Evolutionary conservation across 2,888 invertebrate species (phyloP).

Genomic region (Laspeyria flexula): DNA sequence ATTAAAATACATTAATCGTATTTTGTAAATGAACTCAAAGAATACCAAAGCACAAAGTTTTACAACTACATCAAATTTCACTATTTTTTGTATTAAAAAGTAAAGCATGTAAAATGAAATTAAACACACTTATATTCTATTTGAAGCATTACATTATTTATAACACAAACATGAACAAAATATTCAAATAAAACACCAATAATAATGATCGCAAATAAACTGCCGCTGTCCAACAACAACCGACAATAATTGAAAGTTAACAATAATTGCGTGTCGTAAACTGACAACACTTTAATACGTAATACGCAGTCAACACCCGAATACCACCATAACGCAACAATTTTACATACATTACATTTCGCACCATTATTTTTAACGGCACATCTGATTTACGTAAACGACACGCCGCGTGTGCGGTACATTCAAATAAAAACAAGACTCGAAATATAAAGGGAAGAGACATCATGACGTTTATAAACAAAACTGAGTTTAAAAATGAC

Average conservation of each 20-base stretch:
- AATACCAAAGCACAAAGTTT: no score
- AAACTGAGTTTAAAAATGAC: conserved; percentile 70
- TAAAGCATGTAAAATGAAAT: no score
- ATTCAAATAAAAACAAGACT: conserved; percentile 37
- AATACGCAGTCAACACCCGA: conserved; percentile 36
- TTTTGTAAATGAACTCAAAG: no score
- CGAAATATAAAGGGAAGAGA: conserved; percentile 48
- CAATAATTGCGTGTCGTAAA: conserved; percentile 43
- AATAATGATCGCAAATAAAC: conserved; percentile 5
- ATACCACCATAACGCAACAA: conserved; percentile 31
- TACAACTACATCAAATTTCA: no score
- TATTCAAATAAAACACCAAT: background rate
- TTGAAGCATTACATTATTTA: no score
- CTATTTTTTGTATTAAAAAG: no score
- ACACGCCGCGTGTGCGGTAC: conserved; percentile 31
- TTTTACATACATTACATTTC: conserved; percentile 50
- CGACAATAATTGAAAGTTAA: conserved; percentile 46
- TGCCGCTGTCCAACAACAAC: conserved; percentile 36
- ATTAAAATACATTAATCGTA: no score
- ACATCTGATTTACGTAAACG: conserved; percentile 60
- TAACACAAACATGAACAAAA: conserved; percentile 5
- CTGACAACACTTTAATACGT: conserved; percentile 35
- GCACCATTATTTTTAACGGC: conserved; percentile 70
- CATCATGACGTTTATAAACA: conserved; percentile 64
- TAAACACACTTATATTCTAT: no score